Percentiles rank a stretch among this genome's conserved stretches.
phyloP scores from a whole-genome alignment of 2,113 vertebrate genomes.

The Thryonomys swinderianus region DNA sequence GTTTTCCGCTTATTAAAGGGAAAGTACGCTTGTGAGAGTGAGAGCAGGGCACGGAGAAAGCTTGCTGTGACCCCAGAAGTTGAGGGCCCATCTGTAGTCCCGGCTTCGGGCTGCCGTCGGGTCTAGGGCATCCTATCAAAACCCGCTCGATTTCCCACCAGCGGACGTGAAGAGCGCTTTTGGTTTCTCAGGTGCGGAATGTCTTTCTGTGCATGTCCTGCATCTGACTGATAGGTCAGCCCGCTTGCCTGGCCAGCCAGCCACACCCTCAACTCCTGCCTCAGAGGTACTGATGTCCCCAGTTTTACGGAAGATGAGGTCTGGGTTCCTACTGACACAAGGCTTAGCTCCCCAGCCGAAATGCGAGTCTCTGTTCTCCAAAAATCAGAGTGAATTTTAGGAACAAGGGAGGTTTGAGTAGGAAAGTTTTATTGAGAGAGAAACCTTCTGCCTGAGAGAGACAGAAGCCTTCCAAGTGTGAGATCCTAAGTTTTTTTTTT shows the following conservation, averaged over 20 bases:
- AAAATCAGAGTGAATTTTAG: too few species aligned
- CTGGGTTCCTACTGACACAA: slow-evolving; percentile 8
- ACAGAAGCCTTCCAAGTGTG: too few species aligned
- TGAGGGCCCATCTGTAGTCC: background rate
- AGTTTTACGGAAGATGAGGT: background rate
- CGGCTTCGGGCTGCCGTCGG: background rate
- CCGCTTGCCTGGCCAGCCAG: background rate
- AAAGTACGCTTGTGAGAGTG: background rate
- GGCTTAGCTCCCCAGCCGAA: too few species aligned
- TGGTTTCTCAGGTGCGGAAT: background rate
- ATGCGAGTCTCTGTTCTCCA: too few species aligned
- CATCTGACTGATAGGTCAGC: background rate
- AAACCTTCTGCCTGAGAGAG: too few species aligned
- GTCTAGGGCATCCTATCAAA: background rate
- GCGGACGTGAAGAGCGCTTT: background rate
- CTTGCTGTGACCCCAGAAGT: background rate
- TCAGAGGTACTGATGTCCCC: background rate
- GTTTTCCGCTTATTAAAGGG: background rate
- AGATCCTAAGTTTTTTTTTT: too few species aligned
- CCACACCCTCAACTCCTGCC: background rate
- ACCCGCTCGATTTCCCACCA: background rate
- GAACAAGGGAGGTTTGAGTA: too few species aligned
- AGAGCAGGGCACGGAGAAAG: background rate
- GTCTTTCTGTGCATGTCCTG: background rate
- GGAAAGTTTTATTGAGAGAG: too few species aligned